Base-by-base conservation (phyloP, 2,888 invertebrate genomes). In the Catocala sponsa region DNA sequence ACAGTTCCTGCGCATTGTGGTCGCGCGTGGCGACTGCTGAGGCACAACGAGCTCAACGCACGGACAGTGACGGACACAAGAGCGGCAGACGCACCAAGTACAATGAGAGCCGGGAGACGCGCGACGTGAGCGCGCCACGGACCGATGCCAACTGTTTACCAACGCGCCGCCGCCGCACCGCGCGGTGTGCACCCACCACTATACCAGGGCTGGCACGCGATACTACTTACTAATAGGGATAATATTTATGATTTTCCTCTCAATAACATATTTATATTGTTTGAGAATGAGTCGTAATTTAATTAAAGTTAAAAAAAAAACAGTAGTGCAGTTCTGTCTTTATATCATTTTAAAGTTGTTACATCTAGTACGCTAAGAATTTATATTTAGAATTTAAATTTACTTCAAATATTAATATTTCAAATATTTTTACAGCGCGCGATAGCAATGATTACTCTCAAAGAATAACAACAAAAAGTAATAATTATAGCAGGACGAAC, bases 1-100 rank as follows among this genome's bases (percentile, higher is more conserved):
- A 84, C 75, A 91, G 88, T 89, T 92, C 91, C 91, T 91, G 90
- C 83, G 80, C 83, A 87, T 90, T 92, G 90, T 92, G 78, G 68
- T 65, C 70, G 77, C 56, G 62, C 63, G 56, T 55, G 53, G 49
- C 54, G 44, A 52, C 51, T 55, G 63, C 49, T 63, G 58, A 75
- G 56, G 59, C 58, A 65, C 69, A 63, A 62, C 62, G 56, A 65
- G 56, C 54, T 54, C 62, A 55, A 68, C 61, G 58, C 69, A 60
- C 56, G 54, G 59, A 54, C 58, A 66, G 65, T 58, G 35, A 55
- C 42, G 50, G 15, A 54, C 57, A 64, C 44, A 43, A 59, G 41
- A 48, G 35, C 25, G 44, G 13, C 38, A n/a, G 70, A 78, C 74
- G 74, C 70, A 68, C 65, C 66, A 71, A 70, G 63, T 76, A 70